phyloP scores from a whole-genome alignment of 2,797 vertebrate species.

The Benthosema pterotum region DNA sequence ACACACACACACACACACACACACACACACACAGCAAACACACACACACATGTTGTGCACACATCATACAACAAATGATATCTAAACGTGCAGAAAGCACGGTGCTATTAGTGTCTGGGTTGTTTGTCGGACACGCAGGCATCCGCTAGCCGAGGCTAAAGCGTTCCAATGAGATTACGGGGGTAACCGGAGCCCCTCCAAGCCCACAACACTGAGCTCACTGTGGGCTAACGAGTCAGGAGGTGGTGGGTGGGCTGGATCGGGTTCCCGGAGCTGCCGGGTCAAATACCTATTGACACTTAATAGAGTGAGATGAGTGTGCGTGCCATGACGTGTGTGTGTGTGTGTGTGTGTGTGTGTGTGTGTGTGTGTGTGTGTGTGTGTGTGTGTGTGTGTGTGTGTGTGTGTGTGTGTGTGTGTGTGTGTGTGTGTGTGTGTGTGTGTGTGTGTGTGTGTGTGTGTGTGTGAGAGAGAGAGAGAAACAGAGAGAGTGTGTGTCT shows the following conservation, averaged over 20 bases:
- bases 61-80: not conserved
- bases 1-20: conserved; percentile 43
- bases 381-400: not conserved
- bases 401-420: too few relatives aligned
- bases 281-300: conserved; percentile 80
- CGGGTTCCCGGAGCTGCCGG: conserved; percentile 78
- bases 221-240: conserved; percentile 80
- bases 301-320: conserved; percentile 71
- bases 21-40: conserved; percentile 19
- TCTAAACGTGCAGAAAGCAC: conserved; percentile 45
- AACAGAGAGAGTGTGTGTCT: too few relatives aligned
- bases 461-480: not conserved
- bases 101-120: conserved; percentile 77
- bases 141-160: conserved; percentile 85
- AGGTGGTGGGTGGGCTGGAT: conserved; percentile 74
- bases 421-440: too few relatives aligned
- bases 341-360: conserved; percentile 39
- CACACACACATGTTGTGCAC: conserved; percentile 27
- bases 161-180: conserved; percentile 90
- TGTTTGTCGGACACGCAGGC: conserved; percentile 90
- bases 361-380: not conserved
- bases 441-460: conserved; percentile 1
- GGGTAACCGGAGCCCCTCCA: conserved; percentile 87
- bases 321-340: conserved; percentile 16
- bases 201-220: conserved; percentile 83